A percentile compares a stretch with the other conserved stretches of the same genome.
These are phyloP conservation scores for Zoanthus solanderi DNA, from an alignment of 92 coral and sea anemone species.

Conservation along the genomic window DNA sequence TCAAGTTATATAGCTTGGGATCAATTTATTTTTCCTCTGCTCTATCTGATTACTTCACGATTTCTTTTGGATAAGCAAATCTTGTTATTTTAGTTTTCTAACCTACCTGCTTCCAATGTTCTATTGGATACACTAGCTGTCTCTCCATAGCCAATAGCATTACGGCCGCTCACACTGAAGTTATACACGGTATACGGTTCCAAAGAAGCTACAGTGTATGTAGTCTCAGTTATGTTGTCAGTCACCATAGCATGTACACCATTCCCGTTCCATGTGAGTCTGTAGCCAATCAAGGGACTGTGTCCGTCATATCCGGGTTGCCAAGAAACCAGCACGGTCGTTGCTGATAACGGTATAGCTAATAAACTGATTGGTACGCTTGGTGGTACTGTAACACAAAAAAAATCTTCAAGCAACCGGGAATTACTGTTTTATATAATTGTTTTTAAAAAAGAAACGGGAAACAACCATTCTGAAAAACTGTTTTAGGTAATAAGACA, in stretches of 20 bases:
- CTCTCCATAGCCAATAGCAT: slow-evolving; percentile 78
- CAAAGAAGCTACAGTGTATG: slow-evolving; percentile 59
- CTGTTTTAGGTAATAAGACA: no score
- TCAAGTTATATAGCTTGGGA: no score
- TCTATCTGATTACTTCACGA: no score
- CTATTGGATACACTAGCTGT: slow-evolving; percentile 58
- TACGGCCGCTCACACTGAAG: slow-evolving; percentile 71
- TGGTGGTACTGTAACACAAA: slow-evolving; percentile 77
- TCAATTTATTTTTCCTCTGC: no score
- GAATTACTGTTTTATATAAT: neutral
- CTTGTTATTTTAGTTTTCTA: neutral
- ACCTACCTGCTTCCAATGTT: slow-evolving; percentile 84
- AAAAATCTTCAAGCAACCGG: no score
- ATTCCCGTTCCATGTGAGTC: slow-evolving; percentile 57
- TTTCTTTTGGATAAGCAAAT: neutral
- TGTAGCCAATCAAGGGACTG: slow-evolving; percentile 81
- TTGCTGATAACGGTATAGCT: slow-evolving; percentile 71
- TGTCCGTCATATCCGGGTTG: slow-evolving; percentile 89
- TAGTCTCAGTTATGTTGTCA: slow-evolving; percentile 31
- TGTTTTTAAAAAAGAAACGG: neutral
- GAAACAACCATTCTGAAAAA: neutral
- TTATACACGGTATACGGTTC: slow-evolving; percentile 76
- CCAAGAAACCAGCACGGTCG: slow-evolving; percentile 86
- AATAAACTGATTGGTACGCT: slow-evolving; percentile 67
- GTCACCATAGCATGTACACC: slow-evolving; percentile 26